These are phyloP conservation scores for Sinonovacula constricta DNA, from an alignment of 1,140 invertebrate genomes.

Conservation along the genomic window DNA sequence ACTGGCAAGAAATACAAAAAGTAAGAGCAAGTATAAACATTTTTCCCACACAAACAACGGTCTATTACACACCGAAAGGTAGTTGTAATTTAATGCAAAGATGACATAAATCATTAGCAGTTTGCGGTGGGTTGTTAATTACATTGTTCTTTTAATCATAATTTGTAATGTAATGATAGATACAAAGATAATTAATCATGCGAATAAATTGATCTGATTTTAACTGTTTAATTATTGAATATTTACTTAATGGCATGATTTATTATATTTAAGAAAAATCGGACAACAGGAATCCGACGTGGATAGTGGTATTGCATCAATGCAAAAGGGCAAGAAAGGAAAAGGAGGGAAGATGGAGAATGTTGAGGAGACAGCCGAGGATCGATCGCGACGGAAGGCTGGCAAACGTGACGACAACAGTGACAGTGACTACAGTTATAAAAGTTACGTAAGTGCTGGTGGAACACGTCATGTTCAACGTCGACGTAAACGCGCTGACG, in stretches of 20 bases:
- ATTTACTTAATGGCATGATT: no score
- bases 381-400: constrained; percentile 59
- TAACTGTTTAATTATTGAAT: no score
- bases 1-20: constrained; percentile 78
- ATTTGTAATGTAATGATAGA: no score
- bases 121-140: no score
- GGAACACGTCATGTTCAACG: constrained; percentile 74
- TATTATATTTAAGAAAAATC: constrained; percentile 68
- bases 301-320: constrained; percentile 65
- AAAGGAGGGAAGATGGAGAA: constrained; percentile 49
- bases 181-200: no score
- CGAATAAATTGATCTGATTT: no score
- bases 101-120: no score
- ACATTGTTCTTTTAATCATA: no score
- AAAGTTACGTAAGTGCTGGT: constrained; percentile 72
- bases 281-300: constrained; percentile 60
- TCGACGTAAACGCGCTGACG: constrained; percentile 71
- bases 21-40: constrained; percentile 66
- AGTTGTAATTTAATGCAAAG: no score
- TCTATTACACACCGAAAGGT: no score
- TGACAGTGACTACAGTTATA: constrained; percentile 76
- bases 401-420: constrained; percentile 70
- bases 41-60: no score
- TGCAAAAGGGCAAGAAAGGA: constrained; percentile 62
- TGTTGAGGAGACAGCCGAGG: constrained; percentile 64